A percentile compares a stretch with the other conserved stretches of the same genome.
Conservation (phyloP, 2,888 invertebrate species). For the Crematogaster levior region DNA sequence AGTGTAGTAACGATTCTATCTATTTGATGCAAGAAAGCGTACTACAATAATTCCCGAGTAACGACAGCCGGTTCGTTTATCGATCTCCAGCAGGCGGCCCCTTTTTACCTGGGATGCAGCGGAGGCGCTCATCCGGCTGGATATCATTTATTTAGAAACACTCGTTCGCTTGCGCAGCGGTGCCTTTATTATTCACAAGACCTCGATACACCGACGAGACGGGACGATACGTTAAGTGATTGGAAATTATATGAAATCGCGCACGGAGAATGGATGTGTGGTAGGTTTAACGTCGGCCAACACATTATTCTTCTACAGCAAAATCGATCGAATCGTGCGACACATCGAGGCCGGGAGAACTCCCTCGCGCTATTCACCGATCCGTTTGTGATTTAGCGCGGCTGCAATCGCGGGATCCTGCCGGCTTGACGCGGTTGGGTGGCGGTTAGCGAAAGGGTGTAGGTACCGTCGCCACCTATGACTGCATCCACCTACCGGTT, state of each 20-base stretch:
- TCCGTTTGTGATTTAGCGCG: conserved; percentile 74
- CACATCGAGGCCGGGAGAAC: conserved; percentile 59
- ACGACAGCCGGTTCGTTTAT: conserved; percentile 39
- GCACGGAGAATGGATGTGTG: neutral
- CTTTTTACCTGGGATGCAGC: conserved; percentile 38
- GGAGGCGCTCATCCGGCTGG: conserved; percentile 29
- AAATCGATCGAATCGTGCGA: conserved; percentile 60
- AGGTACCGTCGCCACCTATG: conserved; percentile 58
- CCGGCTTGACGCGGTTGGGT: conserved; percentile 53
- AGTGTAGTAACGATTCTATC: neutral
- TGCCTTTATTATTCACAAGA: conserved; percentile 42
- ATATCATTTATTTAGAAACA: conserved; percentile 45
- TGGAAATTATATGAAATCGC: conserved; percentile 60
- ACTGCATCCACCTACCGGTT: conserved; percentile 72
- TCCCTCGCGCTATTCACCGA: conserved; percentile 55
- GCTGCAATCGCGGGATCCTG: conserved; percentile 69
- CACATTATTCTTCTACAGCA: conserved; percentile 10
- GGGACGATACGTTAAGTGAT: conserved; percentile 55
- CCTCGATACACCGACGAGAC: neutral
- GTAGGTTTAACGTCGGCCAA: neutral
- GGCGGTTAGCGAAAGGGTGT: conserved; percentile 64
- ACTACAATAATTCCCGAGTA: conserved; percentile 30
- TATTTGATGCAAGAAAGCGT: conserved; percentile 1
- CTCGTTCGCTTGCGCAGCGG: conserved; percentile 6
- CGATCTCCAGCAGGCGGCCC: conserved; percentile 14